These are phyloP conservation scores for Scaptomyza caliginosa DNA, from an alignment of 2,888 invertebrate species.

Conservation along the genomic window DNA sequence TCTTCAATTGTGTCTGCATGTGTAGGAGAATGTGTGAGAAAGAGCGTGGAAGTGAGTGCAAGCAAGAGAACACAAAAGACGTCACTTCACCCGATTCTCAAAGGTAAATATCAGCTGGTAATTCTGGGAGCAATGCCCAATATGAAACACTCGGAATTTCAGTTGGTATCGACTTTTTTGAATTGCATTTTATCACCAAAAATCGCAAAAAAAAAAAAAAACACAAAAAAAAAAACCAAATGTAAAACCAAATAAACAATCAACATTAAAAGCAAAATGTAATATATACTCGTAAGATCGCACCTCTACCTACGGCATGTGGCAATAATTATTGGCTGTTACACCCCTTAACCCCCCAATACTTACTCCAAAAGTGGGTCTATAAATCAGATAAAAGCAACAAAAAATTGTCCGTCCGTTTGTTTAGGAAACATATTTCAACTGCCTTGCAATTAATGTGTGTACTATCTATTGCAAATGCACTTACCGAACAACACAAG, in stretches of 20 bases:
- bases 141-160: constrained; percentile 90
- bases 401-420: constrained; percentile 24
- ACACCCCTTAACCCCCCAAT: neutral
- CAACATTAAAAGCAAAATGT: neutral
- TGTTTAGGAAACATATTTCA: neutral
- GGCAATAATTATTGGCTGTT: constrained; percentile 64
- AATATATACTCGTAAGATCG: constrained; percentile 18
- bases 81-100: constrained; percentile 81
- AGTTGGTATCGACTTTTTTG: constrained; percentile 90
- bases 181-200: constrained; percentile 81
- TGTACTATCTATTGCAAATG: constrained; percentile 3
- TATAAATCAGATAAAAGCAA: constrained; percentile 40
- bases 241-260: constrained; percentile 17
- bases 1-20: constrained; percentile 16
- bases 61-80: constrained; percentile 20
- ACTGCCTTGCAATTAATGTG: constrained; percentile 6
- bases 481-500: constrained; percentile 27
- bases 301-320: constrained; percentile 67
- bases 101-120: constrained; percentile 99
- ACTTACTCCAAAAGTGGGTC: constrained; percentile 31
- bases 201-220: constrained; percentile 31
- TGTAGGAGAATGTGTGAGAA: neutral
- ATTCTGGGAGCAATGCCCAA: constrained; percentile 91
- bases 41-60: neutral
- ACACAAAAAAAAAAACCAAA: constrained; percentile 14